Evolutionary conservation across 2,113 vertebrate species (phyloP).

Genomic region (Columba janthina): DNA sequence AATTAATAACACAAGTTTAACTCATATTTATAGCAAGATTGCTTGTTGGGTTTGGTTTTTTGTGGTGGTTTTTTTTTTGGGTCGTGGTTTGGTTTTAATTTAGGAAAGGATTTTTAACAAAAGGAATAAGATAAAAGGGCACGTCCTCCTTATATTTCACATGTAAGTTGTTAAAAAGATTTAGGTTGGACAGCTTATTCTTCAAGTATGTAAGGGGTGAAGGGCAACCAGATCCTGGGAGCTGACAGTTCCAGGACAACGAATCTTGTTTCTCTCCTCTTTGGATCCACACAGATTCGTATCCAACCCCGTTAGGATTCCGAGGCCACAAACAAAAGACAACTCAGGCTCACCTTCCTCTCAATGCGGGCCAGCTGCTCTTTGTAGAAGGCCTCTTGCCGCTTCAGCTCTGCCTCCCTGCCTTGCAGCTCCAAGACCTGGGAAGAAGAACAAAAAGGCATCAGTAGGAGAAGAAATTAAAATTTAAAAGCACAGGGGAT

Average conservation of each 20-base stretch:
- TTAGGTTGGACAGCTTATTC: background rate
- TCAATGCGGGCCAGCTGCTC: slow-evolving; percentile 88
- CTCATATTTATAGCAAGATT: slow-evolving; percentile 65
- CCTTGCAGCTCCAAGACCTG: slow-evolving; percentile 83
- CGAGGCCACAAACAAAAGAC: background rate
- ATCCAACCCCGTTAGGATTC: background rate
- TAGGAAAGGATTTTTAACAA: slow-evolving; percentile 44
- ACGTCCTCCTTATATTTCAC: background rate
- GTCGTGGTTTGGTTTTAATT: background rate
- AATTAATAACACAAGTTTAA: slow-evolving; percentile 72
- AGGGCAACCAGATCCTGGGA: background rate
- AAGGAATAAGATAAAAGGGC: background rate
- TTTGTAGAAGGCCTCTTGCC: slow-evolving; percentile 82
- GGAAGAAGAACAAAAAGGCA: slow-evolving; percentile 15
- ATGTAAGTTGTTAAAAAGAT: background rate
- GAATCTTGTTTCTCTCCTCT: background rate
- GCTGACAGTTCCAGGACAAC: background rate
- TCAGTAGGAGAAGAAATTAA: background rate
- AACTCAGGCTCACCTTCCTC: slow-evolving; percentile 80
- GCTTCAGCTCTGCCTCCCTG: slow-evolving; percentile 82
- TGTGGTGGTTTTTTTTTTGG: no score
- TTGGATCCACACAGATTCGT: background rate
- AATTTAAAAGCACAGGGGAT: background rate
- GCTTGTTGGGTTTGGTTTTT: background rate
- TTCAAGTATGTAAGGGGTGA: background rate